Evolutionary conservation across 2,888 invertebrate genomes (phyloP).

Genomic region (Adelognathus sp.): DNA sequence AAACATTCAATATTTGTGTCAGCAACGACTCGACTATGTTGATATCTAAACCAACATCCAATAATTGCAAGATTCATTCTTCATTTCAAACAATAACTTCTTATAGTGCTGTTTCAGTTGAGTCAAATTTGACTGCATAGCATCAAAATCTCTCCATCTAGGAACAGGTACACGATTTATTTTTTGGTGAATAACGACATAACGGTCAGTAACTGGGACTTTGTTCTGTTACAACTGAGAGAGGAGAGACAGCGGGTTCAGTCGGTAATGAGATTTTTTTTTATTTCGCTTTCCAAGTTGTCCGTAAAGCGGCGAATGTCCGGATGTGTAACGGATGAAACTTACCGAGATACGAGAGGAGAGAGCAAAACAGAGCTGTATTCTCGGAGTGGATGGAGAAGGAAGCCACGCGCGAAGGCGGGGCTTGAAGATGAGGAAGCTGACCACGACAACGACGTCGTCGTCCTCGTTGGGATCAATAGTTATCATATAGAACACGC

Average conservation of each 20-base stretch:
- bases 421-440: conserved; percentile 28
- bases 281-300: neutral
- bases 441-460: conserved; percentile 23
- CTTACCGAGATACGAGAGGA: conserved; percentile 5
- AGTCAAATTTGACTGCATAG: too few relatives aligned
- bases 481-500: conserved; percentile 1
- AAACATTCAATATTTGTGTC: neutral
- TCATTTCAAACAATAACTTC: too few relatives aligned
- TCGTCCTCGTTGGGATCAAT: conserved; percentile 15
- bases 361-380: neutral
- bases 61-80: too few relatives aligned
- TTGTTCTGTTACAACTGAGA: neutral
- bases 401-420: conserved; percentile 25
- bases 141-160: too few relatives aligned
- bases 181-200: too few relatives aligned
- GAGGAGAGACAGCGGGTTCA: neutral
- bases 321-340: conserved; percentile 3
- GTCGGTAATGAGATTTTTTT: neutral
- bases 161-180: too few relatives aligned
- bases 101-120: too few relatives aligned
- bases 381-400: conserved; percentile 3
- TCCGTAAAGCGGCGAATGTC: neutral
- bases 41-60: too few relatives aligned
- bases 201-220: neutral
- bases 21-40: too few relatives aligned